Conservation (phyloP, 2,888 invertebrate genomes). For the Campoplex capitator region DNA sequence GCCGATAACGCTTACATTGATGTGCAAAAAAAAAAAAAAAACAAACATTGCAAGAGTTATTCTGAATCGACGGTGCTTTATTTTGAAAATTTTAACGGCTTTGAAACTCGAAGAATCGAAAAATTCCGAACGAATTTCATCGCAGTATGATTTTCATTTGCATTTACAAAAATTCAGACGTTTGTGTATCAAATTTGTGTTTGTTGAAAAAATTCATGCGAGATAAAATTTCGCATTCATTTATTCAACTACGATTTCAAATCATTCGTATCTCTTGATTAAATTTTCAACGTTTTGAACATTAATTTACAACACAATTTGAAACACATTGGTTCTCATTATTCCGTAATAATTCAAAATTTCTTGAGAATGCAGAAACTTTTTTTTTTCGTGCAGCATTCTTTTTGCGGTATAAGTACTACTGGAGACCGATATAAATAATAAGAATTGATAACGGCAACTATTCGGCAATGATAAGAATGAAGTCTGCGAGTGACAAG, state of each 20-base stretch:
- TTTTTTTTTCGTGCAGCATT: neutral
- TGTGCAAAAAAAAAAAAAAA: neutral
- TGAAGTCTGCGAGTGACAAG: neutral
- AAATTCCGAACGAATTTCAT: neutral
- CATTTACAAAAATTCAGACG: neutral
- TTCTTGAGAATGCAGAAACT: neutral
- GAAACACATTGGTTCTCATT: neutral
- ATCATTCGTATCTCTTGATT: neutral
- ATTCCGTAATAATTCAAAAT: neutral
- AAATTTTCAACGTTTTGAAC: too few relatives aligned
- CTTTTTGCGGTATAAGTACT: neutral
- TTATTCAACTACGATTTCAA: too few relatives aligned
- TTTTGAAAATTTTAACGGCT: neutral
- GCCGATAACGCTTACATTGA: slow-evolving; percentile 1
- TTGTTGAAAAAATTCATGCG: neutral
- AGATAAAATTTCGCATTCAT: neutral
- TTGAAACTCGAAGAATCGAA: neutral
- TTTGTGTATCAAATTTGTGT: neutral
- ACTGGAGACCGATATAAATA: neutral
- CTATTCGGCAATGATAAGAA: neutral
- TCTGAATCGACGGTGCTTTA: neutral
- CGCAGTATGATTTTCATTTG: neutral
- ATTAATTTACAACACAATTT: too few relatives aligned
- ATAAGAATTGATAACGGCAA: neutral
- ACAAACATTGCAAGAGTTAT: neutral